Conservation (phyloP, 2,888 invertebrate species). For the Callinectes sapidus region DNA sequence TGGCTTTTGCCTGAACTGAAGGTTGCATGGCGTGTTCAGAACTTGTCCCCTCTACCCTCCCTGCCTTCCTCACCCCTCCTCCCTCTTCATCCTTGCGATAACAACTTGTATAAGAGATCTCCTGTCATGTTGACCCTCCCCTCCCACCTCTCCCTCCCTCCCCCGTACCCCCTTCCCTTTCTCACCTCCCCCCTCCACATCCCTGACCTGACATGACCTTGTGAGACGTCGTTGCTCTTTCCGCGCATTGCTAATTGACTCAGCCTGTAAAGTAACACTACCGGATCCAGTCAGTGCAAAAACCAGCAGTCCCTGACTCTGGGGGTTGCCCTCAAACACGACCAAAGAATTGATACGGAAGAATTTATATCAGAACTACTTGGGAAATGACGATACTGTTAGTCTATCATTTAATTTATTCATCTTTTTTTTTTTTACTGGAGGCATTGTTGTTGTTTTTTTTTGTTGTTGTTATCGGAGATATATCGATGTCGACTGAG, state of each 20-base stretch:
- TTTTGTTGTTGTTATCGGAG: neutral
- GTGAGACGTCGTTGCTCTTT: constrained; percentile 62
- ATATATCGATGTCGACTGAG: neutral
- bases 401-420: neutral
- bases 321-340: neutral
- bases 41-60: constrained; percentile 38
- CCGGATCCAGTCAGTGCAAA: neutral
- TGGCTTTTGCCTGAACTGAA: constrained; percentile 66
- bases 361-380: neutral
- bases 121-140: constrained; percentile 17
- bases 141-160: neutral
- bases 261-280: neutral
- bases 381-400: neutral
- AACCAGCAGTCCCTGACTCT: neutral
- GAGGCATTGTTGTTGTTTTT: no score
- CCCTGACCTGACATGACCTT: constrained; percentile 67
- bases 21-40: constrained; percentile 68
- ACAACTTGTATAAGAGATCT: neutral
- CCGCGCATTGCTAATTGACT: constrained; percentile 17
- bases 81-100: constrained; percentile 1
- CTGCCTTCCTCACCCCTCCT: constrained; percentile 14
- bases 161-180: neutral
- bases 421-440: neutral
- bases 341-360: neutral
- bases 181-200: constrained; percentile 8